A percentile compares a stretch with the other conserved stretches of the same genome.
phyloP scores from a whole-genome alignment of 2,888 invertebrate species.

The Erynnis tages region DNA sequence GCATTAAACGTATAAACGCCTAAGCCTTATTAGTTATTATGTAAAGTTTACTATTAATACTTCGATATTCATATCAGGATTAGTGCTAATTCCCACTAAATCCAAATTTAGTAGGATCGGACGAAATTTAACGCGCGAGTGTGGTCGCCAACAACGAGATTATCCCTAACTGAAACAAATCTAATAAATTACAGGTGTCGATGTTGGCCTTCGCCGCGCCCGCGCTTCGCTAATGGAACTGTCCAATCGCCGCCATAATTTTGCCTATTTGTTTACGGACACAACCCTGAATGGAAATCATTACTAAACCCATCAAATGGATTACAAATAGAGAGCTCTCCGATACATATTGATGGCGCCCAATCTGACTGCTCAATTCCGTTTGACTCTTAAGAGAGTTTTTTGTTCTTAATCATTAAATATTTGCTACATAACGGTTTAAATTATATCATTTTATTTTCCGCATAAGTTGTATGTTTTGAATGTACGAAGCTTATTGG shows the following conservation, averaged over 20 bases:
- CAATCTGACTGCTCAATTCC: conserved; percentile 4
- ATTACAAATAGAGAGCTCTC: conserved; percentile 5
- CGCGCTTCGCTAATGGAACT: conserved; percentile 42
- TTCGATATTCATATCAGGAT: conserved; percentile 1
- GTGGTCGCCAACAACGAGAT: conserved; percentile 55
- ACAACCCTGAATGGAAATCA: conserved; percentile 33
- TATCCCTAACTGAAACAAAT: conserved; percentile 71
- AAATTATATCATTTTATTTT: no score
- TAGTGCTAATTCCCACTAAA: conserved; percentile 8
- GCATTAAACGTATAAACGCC: no score
- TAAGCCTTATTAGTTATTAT: no score
- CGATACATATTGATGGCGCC: neutral
- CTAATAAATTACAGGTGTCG: conserved; percentile 73
- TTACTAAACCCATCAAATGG: conserved; percentile 26
- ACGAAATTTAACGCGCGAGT: conserved; percentile 15
- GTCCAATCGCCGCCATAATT: conserved; percentile 33
- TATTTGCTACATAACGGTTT: no score
- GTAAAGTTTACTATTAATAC: no score
- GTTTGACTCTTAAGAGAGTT: neutral
- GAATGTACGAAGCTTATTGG: neutral
- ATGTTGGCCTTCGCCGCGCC: conserved; percentile 52
- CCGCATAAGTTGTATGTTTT: neutral
- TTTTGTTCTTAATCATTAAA: no score
- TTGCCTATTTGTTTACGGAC: conserved; percentile 39
- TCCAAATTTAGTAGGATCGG: conserved; percentile 5